These are phyloP conservation scores for Chaitophorus viminalis DNA, from an alignment of 2,888 invertebrate species.

Conservation along the genomic window DNA sequence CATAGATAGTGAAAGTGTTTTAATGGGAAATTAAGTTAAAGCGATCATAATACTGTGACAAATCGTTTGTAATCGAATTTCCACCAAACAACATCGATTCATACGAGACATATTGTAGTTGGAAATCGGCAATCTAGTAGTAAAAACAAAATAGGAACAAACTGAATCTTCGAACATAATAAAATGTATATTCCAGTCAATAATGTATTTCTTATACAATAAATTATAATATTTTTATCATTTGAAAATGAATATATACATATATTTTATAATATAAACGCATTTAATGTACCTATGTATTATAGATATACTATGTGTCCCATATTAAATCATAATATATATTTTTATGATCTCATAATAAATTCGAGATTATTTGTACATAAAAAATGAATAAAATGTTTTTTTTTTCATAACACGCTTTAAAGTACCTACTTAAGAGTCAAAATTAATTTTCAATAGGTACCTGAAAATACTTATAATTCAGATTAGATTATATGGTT, in stretches of 20 bases:
- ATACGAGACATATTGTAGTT: constrained; percentile 3
- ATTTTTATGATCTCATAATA: not conserved
- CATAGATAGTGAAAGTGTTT: constrained; percentile 54
- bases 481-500: not conserved
- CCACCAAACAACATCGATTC: constrained; percentile 27
- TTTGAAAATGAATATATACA: no score
- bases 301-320: not conserved
- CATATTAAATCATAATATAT: not conserved
- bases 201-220: not conserved
- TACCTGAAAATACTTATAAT: no score
- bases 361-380: not conserved
- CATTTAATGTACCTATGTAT: not conserved
- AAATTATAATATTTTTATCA: not conserved
- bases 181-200: not conserved
- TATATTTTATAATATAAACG: not conserved
- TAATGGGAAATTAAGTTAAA: constrained; percentile 57
- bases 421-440: not conserved
- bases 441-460: constrained; percentile 17
- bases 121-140: not conserved
- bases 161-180: not conserved
- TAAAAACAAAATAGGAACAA: constrained; percentile 11
- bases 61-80: constrained; percentile 47
- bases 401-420: not conserved
- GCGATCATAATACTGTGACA: constrained; percentile 50
- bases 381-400: not conserved